Base-by-base conservation (phyloP, 2,113 vertebrate species). In the Recurvirostra avosetta region DNA sequence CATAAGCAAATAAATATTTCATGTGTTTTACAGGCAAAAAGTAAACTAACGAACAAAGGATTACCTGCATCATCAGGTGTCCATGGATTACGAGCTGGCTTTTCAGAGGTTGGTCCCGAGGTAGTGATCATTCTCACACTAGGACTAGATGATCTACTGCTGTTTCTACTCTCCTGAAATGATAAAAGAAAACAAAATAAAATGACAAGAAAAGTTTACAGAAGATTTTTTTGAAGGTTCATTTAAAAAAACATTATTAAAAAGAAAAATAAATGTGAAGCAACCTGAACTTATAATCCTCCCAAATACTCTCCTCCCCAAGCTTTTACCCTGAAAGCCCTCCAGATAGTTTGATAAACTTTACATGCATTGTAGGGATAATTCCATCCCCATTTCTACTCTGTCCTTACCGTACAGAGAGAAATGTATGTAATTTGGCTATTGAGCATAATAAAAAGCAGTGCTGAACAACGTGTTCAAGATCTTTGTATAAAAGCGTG, bases 91-190 rank as follows among this genome's bases (percentile, higher is more conserved):
- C 99, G 98, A 96, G 98, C 34, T 95, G 98, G 97, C 53, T 98
- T 98, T 98, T 99, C 99, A 88, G 99, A 99, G 38, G 99, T 98
- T 75, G 98, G 98, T 98, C 98, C 98, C 97, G 98, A 98, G 97
- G 98, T 98, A 98, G 99, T 99, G 98, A 99, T 99, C 99, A 99
- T 99, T 98, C 99, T 99, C 95, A 99, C 95, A 94, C 99, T 99
- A 88, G 99, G 99, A 97, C 99, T 99, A 93, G 99, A 99, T 61
- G 99, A 99, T 80, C 99, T 98, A 98, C 99, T 99, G 98, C 98
- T 99, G 97, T 97, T 99, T 97, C 98, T 98, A 94, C 99, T 99
- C 90, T 99, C 99, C 99, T 99, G 95, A 98, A 90, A 81, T 4
- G 13, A 87, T 7, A 90, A 20, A 85, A 88, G 19, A 76, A 79